Evolutionary conservation across 2,113 vertebrate species (phyloP).

Genomic region (Malurus melanocephalus): DNA sequence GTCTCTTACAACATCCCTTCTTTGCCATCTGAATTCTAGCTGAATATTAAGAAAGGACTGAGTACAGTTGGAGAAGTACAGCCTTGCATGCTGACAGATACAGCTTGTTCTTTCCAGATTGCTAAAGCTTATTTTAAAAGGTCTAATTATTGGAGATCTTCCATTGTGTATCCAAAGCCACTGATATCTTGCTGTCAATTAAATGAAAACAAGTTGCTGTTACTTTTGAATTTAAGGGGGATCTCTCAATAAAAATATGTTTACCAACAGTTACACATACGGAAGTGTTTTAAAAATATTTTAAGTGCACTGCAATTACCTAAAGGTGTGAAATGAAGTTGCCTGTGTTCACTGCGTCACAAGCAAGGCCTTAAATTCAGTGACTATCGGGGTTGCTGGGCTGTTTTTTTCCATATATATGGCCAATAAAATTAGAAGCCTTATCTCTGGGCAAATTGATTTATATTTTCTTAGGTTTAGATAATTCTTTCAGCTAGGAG

Average conservation of each 20-base stretch:
- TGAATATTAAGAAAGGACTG: not conserved
- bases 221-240: slow-evolving; percentile 28
- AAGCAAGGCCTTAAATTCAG: not conserved
- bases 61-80: not conserved
- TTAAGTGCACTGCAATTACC: not conserved
- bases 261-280: not conserved
- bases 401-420: not conserved
- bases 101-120: slow-evolving; percentile 21
- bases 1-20: not conserved
- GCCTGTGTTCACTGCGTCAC: not conserved
- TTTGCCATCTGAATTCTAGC: not conserved
- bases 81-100: not conserved
- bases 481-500: not conserved
- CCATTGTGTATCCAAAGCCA: slow-evolving; percentile 48
- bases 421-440: not conserved
- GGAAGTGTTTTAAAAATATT: slow-evolving; percentile 31
- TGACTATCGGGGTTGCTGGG: not conserved
- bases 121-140: slow-evolving; percentile 38
- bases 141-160: slow-evolving; percentile 36
- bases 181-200: slow-evolving; percentile 37
- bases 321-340: slow-evolving; percentile 32
- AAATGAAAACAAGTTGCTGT: slow-evolving; percentile 41
- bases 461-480: not conserved
- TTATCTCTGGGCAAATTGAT: not conserved
- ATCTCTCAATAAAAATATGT: slow-evolving; percentile 29